Evolutionary conservation across 2,797 vertebrate species (phyloP), one percentile per base, ranked within the genome.

Genomic region (Poecilia gillii): DNA sequence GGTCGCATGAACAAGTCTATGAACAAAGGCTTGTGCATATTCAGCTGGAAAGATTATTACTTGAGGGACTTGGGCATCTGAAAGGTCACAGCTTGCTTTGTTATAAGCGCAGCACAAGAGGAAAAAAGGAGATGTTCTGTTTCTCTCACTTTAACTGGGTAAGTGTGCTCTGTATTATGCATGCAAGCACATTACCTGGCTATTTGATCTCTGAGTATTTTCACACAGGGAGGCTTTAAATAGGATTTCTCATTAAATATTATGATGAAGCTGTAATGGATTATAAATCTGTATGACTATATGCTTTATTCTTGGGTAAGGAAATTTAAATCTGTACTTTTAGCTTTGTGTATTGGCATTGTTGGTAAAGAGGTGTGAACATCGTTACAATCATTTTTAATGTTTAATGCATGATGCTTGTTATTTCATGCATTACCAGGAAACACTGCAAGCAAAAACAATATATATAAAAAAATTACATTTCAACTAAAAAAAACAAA

Each of bases 1-100:
- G 81, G 92, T 92, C 92, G 88, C 59, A 94, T 83, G 74, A 79
- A 68, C 39, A 62, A 85, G 94, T 93, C 77, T 89, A 89, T 16
- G 20, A 46, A 28, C 47, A 79, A 8, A 66, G 43, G 77, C 7
- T 28, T 72, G 66, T 64, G 77, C 75, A 81, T 79, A 81, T 90
- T 90, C 75, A 82, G 86, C 81, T 70, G 45, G 81, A 71, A 1
- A 75, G 47, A 82, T 77, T 75, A 55, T 70, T 62, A 41, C 78
- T 84, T 45, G n/a, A n/a, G 41, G 79, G 79, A 84, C 76, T 78
- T 78, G 72, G n/a, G 16, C 75, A 13, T 66, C 62, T 73, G 39
- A 82, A 46, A 71, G 47, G 62, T 83, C 43, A 46, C 53, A 77
- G 47, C 4, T 0, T 74, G 74, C 25, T 75, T 77, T 57, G 46